Conservation (phyloP, 1,140 invertebrate species). For the Bombus superbus region DNA sequence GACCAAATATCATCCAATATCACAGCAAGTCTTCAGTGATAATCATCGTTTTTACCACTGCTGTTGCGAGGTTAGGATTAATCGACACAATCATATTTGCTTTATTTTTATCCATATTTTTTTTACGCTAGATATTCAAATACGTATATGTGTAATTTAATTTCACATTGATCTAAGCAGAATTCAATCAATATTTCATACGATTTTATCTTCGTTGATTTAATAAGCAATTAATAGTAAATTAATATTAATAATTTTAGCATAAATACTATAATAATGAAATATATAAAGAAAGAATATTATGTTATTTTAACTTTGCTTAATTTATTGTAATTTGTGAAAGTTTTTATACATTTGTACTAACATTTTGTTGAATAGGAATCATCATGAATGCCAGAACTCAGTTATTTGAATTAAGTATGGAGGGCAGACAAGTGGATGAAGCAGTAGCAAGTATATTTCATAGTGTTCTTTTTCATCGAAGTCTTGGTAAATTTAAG, state of each 20-base stretch:
- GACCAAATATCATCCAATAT: slow-evolving; percentile 47
- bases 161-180: background rate
- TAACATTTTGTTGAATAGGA: slow-evolving; percentile 54
- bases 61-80: slow-evolving; percentile 49
- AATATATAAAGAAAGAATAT: background rate
- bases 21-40: slow-evolving; percentile 31
- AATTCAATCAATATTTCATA: background rate
- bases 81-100: slow-evolving; percentile 40
- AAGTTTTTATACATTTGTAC: background rate
- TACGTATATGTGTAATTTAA: background rate
- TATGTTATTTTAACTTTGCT: background rate
- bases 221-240: background rate
- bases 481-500: slow-evolving; percentile 96
- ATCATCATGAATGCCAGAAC: slow-evolving; percentile 92
- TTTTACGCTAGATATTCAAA: background rate
- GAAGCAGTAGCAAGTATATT: slow-evolving; percentile 97
- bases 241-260: background rate
- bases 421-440: slow-evolving; percentile 96
- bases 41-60: slow-evolving; percentile 39
- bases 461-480: slow-evolving; percentile 97
- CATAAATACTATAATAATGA: background rate
- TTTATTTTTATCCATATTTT: background rate
- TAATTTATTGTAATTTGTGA: background rate
- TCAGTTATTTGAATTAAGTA: slow-evolving; percentile 93
- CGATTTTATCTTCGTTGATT: background rate